Evolutionary conservation across 30 jellyfish, hydroid and myxozoan genomes (phyloP).

Genomic region (Aurelia sp.): DNA sequence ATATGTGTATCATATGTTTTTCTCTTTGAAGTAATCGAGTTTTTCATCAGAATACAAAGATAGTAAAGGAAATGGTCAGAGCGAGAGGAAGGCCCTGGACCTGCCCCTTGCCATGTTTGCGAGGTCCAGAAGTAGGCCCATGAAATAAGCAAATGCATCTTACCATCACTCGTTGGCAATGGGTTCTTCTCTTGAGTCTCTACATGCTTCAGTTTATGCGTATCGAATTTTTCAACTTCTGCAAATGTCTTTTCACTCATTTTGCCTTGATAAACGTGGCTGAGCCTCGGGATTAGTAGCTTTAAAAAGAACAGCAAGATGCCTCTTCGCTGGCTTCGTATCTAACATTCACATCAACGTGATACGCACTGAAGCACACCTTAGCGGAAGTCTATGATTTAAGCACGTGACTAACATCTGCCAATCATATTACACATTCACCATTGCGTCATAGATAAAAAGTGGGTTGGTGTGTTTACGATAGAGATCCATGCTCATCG

Average conservation of each 20-base stretch:
- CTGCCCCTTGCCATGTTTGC: not conserved
- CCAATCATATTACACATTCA: conserved; percentile 9
- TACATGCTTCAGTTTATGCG: conserved; percentile 79
- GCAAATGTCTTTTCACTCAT: conserved; percentile 77
- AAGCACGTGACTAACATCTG: conserved; percentile 21
- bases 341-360: conserved; percentile 32
- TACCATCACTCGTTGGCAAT: conserved; percentile 85
- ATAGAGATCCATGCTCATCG: not conserved
- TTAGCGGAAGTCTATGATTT: conserved; percentile 52
- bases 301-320: conserved; percentile 36
- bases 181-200: conserved; percentile 91
- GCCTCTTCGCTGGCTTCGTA: conserved; percentile 1
- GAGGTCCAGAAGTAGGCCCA: conserved; percentile 17
- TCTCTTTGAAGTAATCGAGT: not conserved
- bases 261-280: conserved; percentile 2
- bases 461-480: conserved; percentile 50
- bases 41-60: not conserved
- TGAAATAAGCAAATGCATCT: conserved; percentile 25
- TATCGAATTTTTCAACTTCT: conserved; percentile 86
- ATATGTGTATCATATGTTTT: too few relatives aligned
- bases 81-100: not conserved
- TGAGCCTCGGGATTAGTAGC: not conserved
- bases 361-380: conserved; percentile 69
- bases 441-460: conserved; percentile 32
- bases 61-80: not conserved